phyloP scores from a whole-genome alignment of 23 tunicate genomes.

The Styela clava region DNA sequence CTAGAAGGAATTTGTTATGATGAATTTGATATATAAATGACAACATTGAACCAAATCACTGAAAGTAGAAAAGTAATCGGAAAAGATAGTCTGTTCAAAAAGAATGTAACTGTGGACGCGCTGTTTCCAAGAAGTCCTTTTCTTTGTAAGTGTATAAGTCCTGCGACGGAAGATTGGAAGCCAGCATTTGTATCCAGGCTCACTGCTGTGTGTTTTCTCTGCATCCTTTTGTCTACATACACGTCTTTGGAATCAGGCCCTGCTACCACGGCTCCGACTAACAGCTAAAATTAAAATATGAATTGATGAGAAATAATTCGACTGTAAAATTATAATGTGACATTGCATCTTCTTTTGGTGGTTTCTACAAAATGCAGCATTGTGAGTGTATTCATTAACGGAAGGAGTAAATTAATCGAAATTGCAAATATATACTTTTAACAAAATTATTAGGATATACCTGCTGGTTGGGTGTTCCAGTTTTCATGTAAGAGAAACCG shows the following conservation, averaged over 20 bases:
- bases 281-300: constrained; percentile 36
- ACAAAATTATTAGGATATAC: no score
- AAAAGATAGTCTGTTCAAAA: neutral
- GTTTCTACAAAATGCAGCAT: no score
- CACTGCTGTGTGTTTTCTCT: constrained; percentile 48
- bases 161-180: constrained; percentile 73
- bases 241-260: constrained; percentile 55
- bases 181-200: constrained; percentile 85
- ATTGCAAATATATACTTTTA: no score
- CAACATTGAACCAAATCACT: neutral
- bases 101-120: neutral
- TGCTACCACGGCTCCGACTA: constrained; percentile 83
- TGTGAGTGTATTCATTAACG: no score
- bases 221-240: constrained; percentile 40
- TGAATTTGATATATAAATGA: neutral
- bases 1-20: no score
- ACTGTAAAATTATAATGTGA: no score
- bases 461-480: constrained; percentile 57
- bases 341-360: no score
- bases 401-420: no score
- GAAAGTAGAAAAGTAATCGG: neutral
- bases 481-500: constrained; percentile 40
- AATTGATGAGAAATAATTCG: no score
- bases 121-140: constrained; percentile 31
- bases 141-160: constrained; percentile 39